Base-by-base conservation (phyloP, 1,140 invertebrate genomes). In the Subanguina moxae region DNA sequence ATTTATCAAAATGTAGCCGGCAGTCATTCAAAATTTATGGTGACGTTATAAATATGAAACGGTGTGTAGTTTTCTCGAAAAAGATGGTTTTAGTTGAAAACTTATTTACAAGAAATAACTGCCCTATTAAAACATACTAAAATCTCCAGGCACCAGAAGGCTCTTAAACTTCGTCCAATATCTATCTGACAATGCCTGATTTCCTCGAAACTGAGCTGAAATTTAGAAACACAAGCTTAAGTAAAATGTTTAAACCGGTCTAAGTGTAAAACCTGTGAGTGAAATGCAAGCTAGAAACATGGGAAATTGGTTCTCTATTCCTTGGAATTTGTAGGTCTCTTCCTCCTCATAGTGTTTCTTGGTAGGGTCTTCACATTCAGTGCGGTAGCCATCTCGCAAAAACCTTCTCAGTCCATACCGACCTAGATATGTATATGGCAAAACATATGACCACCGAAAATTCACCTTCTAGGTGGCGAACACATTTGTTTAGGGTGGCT, bases 241-340 rank as follows among this genome's bases (percentile, higher is more conserved):
- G 11, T 58, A 15, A 58, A 28, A 61, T 5, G 1, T 8, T 42
- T 56, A n/a, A n/a, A n/a, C n/a, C n/a, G 28, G 52, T 23, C 25
- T 68, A 69, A 58, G 45, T 0, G 57, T 32, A 67, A 11, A 67
- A 78, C 77, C 77, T 45, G 77, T 78, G 11, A 78, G 42, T n/a
- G 72, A 46, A 48, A 79, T 78, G 48, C 48, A 80, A n/a, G 75
- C 76, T 19, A 76, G 43, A 62, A 69, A 69, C 15, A 98, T 82
- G 0, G 95, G 95, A 93, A 95, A 98, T 85, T 98, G 93, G 80
- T 91, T 92, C 85, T 99, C 95, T 48, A 97, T 88, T 23, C 90
- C 90, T 82, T 97, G 93, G 85, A 96, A 99, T 78, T 93, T 89
- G 87, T 96, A 82, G 30, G 84, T 83, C 59, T 82, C 80, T 43